A percentile compares a stretch with the other conserved stretches of the same genome.
These are phyloP conservation scores for Phthorimaea operculella DNA, from an alignment of 1,140 invertebrate genomes.

Conservation along the genomic window DNA sequence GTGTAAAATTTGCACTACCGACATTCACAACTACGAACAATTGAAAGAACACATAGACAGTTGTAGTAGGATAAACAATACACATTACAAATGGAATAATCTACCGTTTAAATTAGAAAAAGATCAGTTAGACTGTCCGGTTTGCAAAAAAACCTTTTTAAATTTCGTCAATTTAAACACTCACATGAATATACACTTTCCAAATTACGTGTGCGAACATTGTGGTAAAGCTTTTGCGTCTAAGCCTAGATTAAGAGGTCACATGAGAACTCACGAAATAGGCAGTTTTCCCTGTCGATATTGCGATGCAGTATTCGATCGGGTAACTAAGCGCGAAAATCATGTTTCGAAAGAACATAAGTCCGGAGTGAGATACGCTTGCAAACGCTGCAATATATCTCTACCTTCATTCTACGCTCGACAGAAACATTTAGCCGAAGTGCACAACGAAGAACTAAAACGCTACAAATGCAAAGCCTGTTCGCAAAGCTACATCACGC, in stretches of 20 bases:
- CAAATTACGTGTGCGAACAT: conserved; percentile 55
- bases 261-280: conserved; percentile 58
- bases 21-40: conserved; percentile 34
- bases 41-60: conserved; percentile 38
- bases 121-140: conserved; percentile 59
- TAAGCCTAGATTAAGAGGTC: conserved; percentile 62
- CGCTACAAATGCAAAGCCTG: conserved; percentile 56
- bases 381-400: conserved; percentile 45
- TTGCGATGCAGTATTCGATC: conserved; percentile 60
- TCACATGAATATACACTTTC: conserved; percentile 62
- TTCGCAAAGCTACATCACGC: conserved; percentile 48
- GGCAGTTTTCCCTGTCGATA: conserved; percentile 48
- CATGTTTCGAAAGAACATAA: conserved; percentile 55
- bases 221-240: conserved; percentile 68
- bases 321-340: conserved; percentile 50
- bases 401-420: conserved; percentile 45
- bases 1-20: conserved; percentile 43
- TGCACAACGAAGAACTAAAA: conserved; percentile 53
- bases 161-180: conserved; percentile 56
- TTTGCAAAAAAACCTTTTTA: conserved; percentile 61
- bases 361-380: conserved; percentile 47
- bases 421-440: conserved; percentile 50
- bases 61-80: conserved; percentile 28
- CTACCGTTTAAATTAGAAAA: conserved; percentile 55
- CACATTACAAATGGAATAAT: conserved; percentile 33